These are phyloP conservation scores for Lydus trimaculatus DNA, from an alignment of 2,888 invertebrate genomes.

Conservation along the genomic window DNA sequence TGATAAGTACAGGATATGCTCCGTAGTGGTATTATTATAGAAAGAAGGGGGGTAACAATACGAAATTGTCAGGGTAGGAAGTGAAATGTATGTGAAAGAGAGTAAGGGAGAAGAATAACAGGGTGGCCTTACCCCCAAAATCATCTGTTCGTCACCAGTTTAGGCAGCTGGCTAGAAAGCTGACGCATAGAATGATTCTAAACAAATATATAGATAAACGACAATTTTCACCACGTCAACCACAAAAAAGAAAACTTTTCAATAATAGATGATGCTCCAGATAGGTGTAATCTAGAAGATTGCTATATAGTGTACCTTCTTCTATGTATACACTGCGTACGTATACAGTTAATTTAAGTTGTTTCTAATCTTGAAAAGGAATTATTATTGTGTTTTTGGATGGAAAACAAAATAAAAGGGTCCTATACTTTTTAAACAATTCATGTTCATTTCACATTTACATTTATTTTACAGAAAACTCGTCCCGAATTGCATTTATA, in stretches of 20 bases:
- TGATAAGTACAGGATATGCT: slow-evolving; percentile 41
- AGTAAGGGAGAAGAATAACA: slow-evolving; percentile 17
- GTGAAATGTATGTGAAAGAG: slow-evolving; percentile 20
- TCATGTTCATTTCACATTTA: too few species aligned
- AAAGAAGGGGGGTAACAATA: slow-evolving; percentile 14
- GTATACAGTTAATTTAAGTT: too few species aligned
- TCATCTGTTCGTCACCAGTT: slow-evolving; percentile 55
- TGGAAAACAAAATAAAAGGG: too few species aligned
- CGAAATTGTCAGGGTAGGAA: neutral
- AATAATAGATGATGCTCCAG: slow-evolving; percentile 3
- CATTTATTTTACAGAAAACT: too few species aligned
- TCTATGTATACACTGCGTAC: too few species aligned
- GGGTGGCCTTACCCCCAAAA: slow-evolving; percentile 49
- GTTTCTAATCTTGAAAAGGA: too few species aligned
- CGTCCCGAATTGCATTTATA: too few species aligned
- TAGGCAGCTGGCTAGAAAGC: slow-evolving; percentile 48
- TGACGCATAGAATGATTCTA: slow-evolving; percentile 43
- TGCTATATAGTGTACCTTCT: neutral
- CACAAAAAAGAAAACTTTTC: slow-evolving; percentile 9
- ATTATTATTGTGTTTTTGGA: too few species aligned
- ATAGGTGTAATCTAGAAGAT: slow-evolving; percentile 8
- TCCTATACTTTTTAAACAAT: too few species aligned
- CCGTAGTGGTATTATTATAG: slow-evolving; percentile 24
- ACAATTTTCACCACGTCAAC: slow-evolving; percentile 15
- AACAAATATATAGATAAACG: slow-evolving; percentile 5